phyloP scores from a whole-genome alignment of 2,888 invertebrate species.

The Myathropa florea region DNA sequence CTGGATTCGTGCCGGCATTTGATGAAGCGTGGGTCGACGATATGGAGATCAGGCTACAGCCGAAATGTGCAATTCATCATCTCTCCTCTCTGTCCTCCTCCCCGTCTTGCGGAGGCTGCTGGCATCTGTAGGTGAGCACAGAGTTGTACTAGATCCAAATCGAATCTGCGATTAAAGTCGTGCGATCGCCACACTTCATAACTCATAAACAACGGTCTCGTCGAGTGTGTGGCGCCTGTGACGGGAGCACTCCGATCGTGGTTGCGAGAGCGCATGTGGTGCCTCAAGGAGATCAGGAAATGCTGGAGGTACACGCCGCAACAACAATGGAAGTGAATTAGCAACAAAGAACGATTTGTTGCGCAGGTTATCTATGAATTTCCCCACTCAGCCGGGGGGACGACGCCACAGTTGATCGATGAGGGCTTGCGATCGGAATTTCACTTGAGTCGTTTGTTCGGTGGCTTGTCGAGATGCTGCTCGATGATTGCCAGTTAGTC shows the following conservation, averaged over 20 bases:
- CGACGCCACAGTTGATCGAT: conserved; percentile 46
- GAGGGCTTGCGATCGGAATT: conserved; percentile 42
- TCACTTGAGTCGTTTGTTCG: not conserved
- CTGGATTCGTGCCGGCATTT: not conserved
- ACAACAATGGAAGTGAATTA: conserved; percentile 47
- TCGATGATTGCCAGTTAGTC: not conserved
- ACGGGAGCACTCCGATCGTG: not conserved
- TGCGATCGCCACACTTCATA: conserved; percentile 53
- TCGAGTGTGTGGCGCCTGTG: conserved; percentile 17
- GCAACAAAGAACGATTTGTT: conserved; percentile 35
- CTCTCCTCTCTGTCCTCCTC: not conserved
- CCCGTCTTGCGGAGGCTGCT: too few species aligned
- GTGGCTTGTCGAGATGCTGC: not conserved
- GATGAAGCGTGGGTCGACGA: conserved; percentile 55
- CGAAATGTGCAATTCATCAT: conserved; percentile 58
- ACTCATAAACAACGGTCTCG: conserved; percentile 1
- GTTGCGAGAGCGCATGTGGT: not conserved
- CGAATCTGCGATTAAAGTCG: conserved; percentile 33
- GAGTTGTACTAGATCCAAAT: conserved; percentile 44
- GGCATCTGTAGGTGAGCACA: not conserved
- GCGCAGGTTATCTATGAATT: conserved; percentile 8
- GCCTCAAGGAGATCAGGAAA: conserved; percentile 55
- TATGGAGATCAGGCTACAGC: conserved; percentile 24
- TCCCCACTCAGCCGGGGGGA: not conserved
- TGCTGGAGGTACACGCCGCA: conserved; percentile 1